A percentile compares a stretch with the other conserved stretches of the same genome.
Evolutionary conservation across 1,140 invertebrate species (phyloP).

Genomic region (Tribolium madens): DNA sequence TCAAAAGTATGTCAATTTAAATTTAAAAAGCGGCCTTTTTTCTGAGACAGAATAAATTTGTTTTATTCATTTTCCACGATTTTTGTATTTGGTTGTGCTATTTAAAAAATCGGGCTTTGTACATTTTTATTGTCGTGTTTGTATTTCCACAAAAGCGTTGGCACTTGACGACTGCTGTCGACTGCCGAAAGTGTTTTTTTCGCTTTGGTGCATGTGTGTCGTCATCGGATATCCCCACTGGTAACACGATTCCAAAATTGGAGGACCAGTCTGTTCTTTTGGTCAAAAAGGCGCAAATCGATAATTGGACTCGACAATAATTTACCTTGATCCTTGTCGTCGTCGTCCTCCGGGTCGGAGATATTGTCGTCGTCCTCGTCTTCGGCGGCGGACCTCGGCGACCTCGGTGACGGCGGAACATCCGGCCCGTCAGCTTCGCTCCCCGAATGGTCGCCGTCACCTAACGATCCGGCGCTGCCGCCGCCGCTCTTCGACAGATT

Average conservation of each 20-base stretch:
- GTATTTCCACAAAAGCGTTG: neutral
- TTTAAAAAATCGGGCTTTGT: too few species aligned
- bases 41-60: too few species aligned
- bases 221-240: neutral
- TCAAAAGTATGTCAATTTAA: too few species aligned
- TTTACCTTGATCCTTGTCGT: slow-evolving; percentile 87
- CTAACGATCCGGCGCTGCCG: slow-evolving; percentile 71
- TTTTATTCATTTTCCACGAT: too few species aligned
- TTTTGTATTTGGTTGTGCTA: too few species aligned
- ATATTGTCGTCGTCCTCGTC: slow-evolving; percentile 83
- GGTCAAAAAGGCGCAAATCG: neutral
- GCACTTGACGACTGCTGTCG: neutral
- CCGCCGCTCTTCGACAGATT: slow-evolving; percentile 89
- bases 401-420: slow-evolving; percentile 69
- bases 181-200: neutral
- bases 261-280: neutral
- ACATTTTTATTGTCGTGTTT: too few species aligned
- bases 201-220: neutral
- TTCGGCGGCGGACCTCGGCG: slow-evolving; percentile 75
- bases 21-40: too few species aligned
- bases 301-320: neutral
- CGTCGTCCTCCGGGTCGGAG: slow-evolving; percentile 83
- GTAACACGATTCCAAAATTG: neutral
- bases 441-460: slow-evolving; percentile 71
- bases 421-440: slow-evolving; percentile 72